Conservation (phyloP, 2,797 vertebrate genomes). For the Prionace glauca region DNA sequence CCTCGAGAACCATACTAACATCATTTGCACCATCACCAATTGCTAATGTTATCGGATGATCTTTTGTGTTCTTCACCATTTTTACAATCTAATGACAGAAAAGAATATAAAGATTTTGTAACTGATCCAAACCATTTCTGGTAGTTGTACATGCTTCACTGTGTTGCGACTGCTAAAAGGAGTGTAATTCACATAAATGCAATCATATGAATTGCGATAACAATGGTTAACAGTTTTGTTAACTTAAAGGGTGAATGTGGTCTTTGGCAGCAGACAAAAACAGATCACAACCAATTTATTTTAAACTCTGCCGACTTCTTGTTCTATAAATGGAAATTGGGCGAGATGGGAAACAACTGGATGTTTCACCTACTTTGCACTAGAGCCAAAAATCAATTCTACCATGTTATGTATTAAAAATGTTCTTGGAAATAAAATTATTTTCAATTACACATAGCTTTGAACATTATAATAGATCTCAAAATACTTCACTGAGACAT, state of each 20-base stretch:
- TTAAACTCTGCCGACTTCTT: not conserved
- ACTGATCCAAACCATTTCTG: not conserved
- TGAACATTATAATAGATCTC: not conserved
- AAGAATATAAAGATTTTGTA: conserved; percentile 39
- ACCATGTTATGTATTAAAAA: not conserved
- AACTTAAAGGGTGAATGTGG: not conserved
- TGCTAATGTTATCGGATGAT: conserved; percentile 83
- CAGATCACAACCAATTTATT: not conserved
- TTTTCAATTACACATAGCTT: not conserved
- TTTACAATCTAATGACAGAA: conserved; percentile 75
- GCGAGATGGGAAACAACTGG: not conserved
- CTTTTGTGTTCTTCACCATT: conserved; percentile 94
- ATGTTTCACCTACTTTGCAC: not conserved
- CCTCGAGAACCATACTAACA: conserved; percentile 98
- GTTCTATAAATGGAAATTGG: not conserved
- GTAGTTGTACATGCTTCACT: not conserved
- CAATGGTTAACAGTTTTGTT: no score
- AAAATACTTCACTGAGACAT: not conserved
- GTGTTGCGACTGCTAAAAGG: not conserved
- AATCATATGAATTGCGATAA: not conserved
- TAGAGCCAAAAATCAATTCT: not conserved
- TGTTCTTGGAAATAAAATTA: not conserved
- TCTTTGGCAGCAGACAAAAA: not conserved
- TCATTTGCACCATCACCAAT: conserved; percentile 95
- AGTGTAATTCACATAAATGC: not conserved